Evolutionary conservation across 23 tunicate species (phyloP).

Genomic region (Clavelina lepadiformis): DNA sequence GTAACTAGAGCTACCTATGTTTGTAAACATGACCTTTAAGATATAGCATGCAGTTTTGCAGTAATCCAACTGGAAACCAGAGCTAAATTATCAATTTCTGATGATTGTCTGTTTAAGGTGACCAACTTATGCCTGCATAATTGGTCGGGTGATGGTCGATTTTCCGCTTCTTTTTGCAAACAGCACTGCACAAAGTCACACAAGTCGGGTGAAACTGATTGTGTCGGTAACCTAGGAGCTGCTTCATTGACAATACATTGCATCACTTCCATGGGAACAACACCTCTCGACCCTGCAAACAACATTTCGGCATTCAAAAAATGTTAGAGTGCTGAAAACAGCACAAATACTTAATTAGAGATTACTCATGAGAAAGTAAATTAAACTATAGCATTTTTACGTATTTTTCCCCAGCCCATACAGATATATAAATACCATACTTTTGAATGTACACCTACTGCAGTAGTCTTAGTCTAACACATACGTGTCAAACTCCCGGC

Average conservation of each 20-base stretch:
- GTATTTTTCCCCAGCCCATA: too few relatives aligned
- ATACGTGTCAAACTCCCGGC: too few relatives aligned
- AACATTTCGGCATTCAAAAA: too few relatives aligned
- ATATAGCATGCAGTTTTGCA: slow-evolving; percentile 4
- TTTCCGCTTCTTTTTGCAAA: slow-evolving; percentile 73
- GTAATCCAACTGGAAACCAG: slow-evolving; percentile 38
- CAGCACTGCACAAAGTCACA: slow-evolving; percentile 65
- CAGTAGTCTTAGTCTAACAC: too few relatives aligned
- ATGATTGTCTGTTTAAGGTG: slow-evolving; percentile 8
- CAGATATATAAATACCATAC: too few relatives aligned
- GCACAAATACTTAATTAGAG: too few relatives aligned
- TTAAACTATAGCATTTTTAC: too few relatives aligned
- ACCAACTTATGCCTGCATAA: slow-evolving; percentile 55
- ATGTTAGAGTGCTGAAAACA: too few relatives aligned
- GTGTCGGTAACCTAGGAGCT: slow-evolving; percentile 54
- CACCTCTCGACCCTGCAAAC: slow-evolving; percentile 86
- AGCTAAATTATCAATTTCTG: slow-evolving; percentile 4
- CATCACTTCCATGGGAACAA: slow-evolving; percentile 89
- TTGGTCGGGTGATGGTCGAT: slow-evolving; percentile 54
- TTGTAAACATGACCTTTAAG: too few relatives aligned
- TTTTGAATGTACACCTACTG: too few relatives aligned
- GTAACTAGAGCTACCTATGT: too few relatives aligned
- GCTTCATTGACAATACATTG: slow-evolving; percentile 90
- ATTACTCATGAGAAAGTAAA: too few relatives aligned
- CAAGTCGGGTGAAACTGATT: slow-evolving; percentile 34